Percentiles rank a stretch among this genome's conserved stretches.
Conservation (phyloP, 1,140 invertebrate genomes). For the Drosophila lowei region DNA sequence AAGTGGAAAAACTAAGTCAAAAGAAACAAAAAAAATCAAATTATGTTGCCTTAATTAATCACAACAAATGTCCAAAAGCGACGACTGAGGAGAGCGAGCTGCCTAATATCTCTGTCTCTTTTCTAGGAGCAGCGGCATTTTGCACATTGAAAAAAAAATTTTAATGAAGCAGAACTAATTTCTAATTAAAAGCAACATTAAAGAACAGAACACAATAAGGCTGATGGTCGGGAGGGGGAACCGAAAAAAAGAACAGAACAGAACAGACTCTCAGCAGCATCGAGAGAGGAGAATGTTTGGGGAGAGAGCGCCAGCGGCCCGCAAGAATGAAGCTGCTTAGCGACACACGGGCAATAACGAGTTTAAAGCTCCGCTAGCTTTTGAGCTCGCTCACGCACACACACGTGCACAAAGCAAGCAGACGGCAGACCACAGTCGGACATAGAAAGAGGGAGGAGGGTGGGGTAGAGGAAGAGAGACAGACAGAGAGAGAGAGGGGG, state of each 20-base stretch:
- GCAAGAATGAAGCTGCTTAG: slow-evolving; percentile 57
- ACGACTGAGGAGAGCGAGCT: no score
- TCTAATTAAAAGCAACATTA: slow-evolving; percentile 66
- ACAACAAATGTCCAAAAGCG: slow-evolving; percentile 31
- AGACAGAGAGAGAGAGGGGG: background rate
- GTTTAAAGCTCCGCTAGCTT: slow-evolving; percentile 73
- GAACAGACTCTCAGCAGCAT: slow-evolving; percentile 13
- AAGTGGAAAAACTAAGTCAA: slow-evolving; percentile 12
- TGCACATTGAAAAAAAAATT: slow-evolving; percentile 34
- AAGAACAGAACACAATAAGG: slow-evolving; percentile 36
- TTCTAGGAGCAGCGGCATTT: slow-evolving; percentile 30
- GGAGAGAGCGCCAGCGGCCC: slow-evolving; percentile 9
- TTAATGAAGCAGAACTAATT: slow-evolving; percentile 66
- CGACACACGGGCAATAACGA: slow-evolving; percentile 62
- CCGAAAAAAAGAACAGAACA: slow-evolving; percentile 7
- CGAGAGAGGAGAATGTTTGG: background rate
- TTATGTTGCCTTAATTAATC: slow-evolving; percentile 48
- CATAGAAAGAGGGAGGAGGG: slow-evolving; percentile 24
- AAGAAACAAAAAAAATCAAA: slow-evolving; percentile 22
- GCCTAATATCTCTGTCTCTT: no score
- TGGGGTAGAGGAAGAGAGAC: no score
- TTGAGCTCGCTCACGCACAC: slow-evolving; percentile 33
- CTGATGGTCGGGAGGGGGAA: slow-evolving; percentile 3
- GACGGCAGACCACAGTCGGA: slow-evolving; percentile 7
- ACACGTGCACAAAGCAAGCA: slow-evolving; percentile 15